phyloP scores from a whole-genome alignment of 37 sponge, comb jelly and placozoan species.

The Geodia barretti region DNA sequence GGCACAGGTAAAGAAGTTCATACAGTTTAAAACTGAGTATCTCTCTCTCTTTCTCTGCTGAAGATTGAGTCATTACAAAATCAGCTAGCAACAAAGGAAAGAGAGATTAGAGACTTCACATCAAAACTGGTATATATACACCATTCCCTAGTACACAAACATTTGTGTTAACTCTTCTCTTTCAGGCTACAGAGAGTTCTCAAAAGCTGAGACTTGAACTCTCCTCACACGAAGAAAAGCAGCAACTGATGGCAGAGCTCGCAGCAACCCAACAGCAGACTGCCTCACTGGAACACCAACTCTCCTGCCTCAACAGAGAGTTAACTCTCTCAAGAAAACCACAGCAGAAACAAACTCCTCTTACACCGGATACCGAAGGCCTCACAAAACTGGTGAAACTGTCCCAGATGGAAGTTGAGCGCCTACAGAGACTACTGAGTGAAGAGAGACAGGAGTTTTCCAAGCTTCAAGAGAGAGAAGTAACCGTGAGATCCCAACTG shows the following conservation, averaged over 20 bases:
- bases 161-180: neutral
- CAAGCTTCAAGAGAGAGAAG: neutral
- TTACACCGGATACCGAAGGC: too few species aligned
- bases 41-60: neutral
- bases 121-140: too few species aligned
- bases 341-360: neutral
- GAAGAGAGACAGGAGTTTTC: neutral
- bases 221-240: neutral
- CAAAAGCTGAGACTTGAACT: neutral
- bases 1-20: conserved; percentile 9
- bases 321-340: neutral
- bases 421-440: neutral
- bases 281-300: neutral
- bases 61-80: neutral
- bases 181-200: neutral
- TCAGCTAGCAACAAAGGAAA: neutral
- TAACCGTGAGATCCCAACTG: neutral
- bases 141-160: too few species aligned
- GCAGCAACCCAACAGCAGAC: neutral
- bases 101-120: neutral
- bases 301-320: neutral
- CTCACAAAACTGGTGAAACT: neutral
- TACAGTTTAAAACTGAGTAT: neutral
- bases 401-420: neutral
- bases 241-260: neutral